Percentiles rank a stretch among this genome's conserved stretches.
phyloP scores from a whole-genome alignment of 2,113 vertebrate genomes.

The Cinclus cinclus region DNA sequence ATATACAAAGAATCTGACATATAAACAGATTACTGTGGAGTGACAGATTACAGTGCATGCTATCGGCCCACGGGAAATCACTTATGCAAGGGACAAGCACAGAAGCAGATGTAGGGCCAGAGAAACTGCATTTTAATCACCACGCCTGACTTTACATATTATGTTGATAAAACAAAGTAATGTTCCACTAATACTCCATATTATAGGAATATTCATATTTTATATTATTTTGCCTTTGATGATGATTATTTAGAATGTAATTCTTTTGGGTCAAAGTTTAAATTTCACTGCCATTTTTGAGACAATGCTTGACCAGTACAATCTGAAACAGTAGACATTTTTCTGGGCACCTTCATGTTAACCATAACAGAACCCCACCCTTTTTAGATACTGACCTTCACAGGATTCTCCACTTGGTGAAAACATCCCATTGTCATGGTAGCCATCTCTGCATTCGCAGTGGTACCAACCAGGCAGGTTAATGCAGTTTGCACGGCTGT shows the following conservation, averaged over 20 bases:
- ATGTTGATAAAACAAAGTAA: background rate
- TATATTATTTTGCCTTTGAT: background rate
- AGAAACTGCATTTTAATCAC: background rate
- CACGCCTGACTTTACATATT: background rate
- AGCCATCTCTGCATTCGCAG: slow-evolving; percentile 96
- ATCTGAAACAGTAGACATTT: background rate
- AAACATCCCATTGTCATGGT: slow-evolving; percentile 98
- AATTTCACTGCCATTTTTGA: background rate
- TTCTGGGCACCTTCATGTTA: background rate
- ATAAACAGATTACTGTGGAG: background rate
- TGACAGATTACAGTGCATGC: background rate
- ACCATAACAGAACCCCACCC: background rate
- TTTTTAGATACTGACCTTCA: slow-evolving; percentile 83
- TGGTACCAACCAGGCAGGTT: slow-evolving; percentile 99
- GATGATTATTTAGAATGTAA: background rate
- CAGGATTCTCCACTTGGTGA: slow-evolving; percentile 92
- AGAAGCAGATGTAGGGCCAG: background rate
- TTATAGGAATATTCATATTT: background rate
- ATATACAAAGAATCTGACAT: background rate
- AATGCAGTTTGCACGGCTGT: slow-evolving; percentile 92
- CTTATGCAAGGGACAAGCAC: background rate
- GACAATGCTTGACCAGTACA: background rate
- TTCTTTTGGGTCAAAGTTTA: background rate
- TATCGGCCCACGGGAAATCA: background rate
- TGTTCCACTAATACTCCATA: background rate